Evolutionary conservation across 2,797 vertebrate species (phyloP).

Genomic region (Myiotriccus ornatus): DNA sequence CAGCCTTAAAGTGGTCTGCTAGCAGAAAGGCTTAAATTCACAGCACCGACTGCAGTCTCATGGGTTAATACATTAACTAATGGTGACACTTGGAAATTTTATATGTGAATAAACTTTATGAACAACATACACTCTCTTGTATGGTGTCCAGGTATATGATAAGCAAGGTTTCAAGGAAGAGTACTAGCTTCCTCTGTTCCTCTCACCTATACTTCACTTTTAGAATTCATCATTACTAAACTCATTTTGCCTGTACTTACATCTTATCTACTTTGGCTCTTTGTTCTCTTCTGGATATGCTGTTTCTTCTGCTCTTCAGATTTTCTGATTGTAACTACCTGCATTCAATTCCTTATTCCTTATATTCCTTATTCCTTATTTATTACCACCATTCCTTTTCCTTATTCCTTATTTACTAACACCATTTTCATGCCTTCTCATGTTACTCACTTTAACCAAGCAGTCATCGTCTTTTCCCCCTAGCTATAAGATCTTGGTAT

Average conservation of each 20-base stretch:
- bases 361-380: neutral
- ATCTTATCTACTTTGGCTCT: neutral
- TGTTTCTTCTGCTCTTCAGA: neutral
- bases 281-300: neutral
- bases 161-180: neutral
- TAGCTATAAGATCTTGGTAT: neutral
- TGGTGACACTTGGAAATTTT: neutral
- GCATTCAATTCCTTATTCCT: neutral
- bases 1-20: neutral
- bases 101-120: neutral
- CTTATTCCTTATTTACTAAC: neutral
- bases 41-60: neutral
- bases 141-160: neutral
- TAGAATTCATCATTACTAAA: neutral
- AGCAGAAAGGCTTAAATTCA: neutral
- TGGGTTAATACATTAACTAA: neutral
- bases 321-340: neutral
- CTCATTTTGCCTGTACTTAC: neutral
- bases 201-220: neutral
- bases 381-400: neutral
- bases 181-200: neutral
- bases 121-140: neutral
- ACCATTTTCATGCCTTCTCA: neutral
- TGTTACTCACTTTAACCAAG: neutral
- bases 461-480: neutral